These are phyloP conservation scores for Cepaea hortensis DNA, from an alignment of 2,888 invertebrate species.

Conservation along the genomic window DNA sequence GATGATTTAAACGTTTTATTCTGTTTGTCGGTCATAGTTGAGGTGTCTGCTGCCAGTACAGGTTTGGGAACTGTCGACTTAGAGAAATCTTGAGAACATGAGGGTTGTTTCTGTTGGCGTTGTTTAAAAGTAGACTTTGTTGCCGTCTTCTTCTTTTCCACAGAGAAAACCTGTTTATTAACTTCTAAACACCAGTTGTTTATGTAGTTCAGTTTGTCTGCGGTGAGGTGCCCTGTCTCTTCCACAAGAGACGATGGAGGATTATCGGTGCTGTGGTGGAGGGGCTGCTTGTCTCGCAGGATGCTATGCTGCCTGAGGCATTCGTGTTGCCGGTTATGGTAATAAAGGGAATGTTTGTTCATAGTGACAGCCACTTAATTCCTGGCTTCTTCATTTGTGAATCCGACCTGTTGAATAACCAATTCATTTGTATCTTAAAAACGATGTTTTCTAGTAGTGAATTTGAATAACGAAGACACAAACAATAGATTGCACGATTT, in stretches of 20 bases:
- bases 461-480: too few relatives aligned
- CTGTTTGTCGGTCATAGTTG: neutral
- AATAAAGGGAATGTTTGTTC: constrained; percentile 61
- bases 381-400: neutral
- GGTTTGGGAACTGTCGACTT: neutral
- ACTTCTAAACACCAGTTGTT: constrained; percentile 50
- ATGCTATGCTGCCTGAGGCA: constrained; percentile 56
- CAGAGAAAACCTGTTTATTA: constrained; percentile 46
- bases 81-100: neutral
- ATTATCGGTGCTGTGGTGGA: neutral
- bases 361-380: constrained; percentile 50
- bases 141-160: constrained; percentile 41
- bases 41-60: too few relatives aligned
- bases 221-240: neutral
- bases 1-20: neutral
- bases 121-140: neutral
- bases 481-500: too few relatives aligned
- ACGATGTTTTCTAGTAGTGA: too few relatives aligned
- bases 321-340: constrained; percentile 66
- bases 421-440: too few relatives aligned
- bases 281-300: constrained; percentile 19
- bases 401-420: too few relatives aligned
- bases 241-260: neutral
- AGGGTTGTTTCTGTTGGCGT: neutral
- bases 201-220: constrained; percentile 44